phyloP scores from a whole-genome alignment of 2,113 vertebrate species.

The Hemiscyllium ocellatum region DNA sequence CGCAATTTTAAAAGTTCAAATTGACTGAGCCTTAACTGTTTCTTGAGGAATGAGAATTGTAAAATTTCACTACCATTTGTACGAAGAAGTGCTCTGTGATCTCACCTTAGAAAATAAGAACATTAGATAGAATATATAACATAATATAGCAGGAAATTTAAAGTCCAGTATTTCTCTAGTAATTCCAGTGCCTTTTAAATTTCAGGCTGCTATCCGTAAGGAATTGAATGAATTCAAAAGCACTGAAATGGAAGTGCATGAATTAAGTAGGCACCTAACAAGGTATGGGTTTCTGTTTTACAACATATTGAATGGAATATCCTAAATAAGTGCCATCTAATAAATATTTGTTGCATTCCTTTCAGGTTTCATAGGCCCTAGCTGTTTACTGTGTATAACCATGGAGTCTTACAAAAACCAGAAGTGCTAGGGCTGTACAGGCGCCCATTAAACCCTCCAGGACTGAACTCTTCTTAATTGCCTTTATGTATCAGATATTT shows the following conservation, averaged over 20 bases:
- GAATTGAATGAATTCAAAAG: constrained; percentile 99
- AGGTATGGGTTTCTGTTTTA: constrained; percentile 59
- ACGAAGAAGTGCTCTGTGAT: background rate
- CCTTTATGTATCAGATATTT: constrained; percentile 60
- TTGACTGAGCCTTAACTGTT: background rate
- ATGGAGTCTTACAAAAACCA: constrained; percentile 72
- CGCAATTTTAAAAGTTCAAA: background rate
- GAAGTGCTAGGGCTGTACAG: constrained; percentile 86
- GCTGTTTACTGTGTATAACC: constrained; percentile 66
- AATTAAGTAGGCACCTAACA: constrained; percentile 94
- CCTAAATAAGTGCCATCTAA: background rate
- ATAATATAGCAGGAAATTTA: background rate
- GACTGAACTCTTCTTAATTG: constrained; percentile 73
- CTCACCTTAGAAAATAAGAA: background rate
- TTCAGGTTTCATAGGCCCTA: constrained; percentile 92
- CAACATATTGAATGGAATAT: background rate
- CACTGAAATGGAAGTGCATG: constrained; percentile 99
- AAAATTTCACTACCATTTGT: background rate
- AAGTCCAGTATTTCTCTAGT: background rate
- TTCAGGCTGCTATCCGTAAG: constrained; percentile 93
- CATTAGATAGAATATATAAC: background rate
- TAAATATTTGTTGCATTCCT: constrained; percentile 38
- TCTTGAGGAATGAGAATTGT: background rate
- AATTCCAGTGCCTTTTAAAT: constrained; percentile 43
- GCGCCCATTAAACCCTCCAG: constrained; percentile 75